Percentiles rank a stretch among this genome's conserved stretches.
phyloP scores from a whole-genome alignment of 2,113 vertebrate species.

The Gasterosteus aculeatus region DNA sequence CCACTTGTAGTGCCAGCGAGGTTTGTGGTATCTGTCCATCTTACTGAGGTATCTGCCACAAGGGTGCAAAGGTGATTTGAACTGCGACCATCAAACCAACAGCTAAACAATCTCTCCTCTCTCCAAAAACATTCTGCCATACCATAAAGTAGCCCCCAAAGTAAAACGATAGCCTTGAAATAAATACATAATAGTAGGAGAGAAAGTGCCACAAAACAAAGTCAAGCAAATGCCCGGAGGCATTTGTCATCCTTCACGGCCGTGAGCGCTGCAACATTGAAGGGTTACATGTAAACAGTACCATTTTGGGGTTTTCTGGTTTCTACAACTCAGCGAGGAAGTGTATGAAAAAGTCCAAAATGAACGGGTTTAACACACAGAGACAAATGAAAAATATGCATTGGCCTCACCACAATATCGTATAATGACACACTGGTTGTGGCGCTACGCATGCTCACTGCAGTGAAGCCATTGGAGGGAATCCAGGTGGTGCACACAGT shows the following conservation, averaged over 20 bases:
- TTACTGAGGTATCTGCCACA: conserved; percentile 60
- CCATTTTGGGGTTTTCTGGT: conserved; percentile 84
- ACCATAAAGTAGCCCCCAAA: conserved; percentile 63
- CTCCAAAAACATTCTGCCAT: conserved; percentile 52
- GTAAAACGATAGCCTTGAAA: conserved; percentile 66
- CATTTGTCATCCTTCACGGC: conserved; percentile 79
- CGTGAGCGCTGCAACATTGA: conserved; percentile 72
- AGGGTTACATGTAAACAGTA: conserved; percentile 83
- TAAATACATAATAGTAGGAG: conserved; percentile 66
- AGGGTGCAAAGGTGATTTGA: conserved; percentile 66
- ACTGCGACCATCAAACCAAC: conserved; percentile 63
- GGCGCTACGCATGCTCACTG: conserved; percentile 59
- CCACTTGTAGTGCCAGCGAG: conserved; percentile 28
- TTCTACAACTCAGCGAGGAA: conserved; percentile 78
- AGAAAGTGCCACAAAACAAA: conserved; percentile 78
- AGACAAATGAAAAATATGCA: conserved; percentile 82
- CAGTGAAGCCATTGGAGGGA: conserved; percentile 65
- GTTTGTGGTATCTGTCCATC: conserved; percentile 55
- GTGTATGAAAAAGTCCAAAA: conserved; percentile 81
- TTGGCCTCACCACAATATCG: conserved; percentile 79
- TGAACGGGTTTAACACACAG: conserved; percentile 80
- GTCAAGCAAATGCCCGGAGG: conserved; percentile 67
- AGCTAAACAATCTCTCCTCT: conserved; percentile 61
- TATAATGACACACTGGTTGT: conserved; percentile 80
- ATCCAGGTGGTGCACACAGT: conserved; percentile 64